Evolutionary conservation across 1,140 invertebrate genomes (phyloP).

Genomic region (Apocrypta bakeri): DNA sequence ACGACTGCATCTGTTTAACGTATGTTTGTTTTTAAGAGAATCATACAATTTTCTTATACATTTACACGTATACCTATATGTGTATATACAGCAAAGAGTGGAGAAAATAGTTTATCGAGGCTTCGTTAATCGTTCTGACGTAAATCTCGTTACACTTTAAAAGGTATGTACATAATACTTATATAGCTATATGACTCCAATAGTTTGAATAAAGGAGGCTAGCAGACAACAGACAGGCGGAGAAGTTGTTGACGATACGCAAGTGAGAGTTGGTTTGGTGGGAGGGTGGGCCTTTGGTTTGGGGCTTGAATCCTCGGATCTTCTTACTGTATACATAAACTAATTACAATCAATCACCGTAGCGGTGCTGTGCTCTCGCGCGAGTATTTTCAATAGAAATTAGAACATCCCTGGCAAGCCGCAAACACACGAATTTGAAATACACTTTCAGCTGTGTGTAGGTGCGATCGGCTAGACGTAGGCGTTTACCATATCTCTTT

Average conservation of each 20-base stretch:
- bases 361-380: conserved; percentile 9
- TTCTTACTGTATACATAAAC: conserved; percentile 55
- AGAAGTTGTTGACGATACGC: conserved; percentile 37
- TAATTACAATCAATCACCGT: conserved; percentile 62
- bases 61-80: too few relatives aligned
- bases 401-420: conserved; percentile 6
- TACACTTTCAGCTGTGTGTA: conserved; percentile 15
- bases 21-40: too few relatives aligned
- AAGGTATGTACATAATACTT: too few relatives aligned
- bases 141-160: neutral
- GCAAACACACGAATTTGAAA: conserved; percentile 34
- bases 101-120: neutral
- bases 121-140: neutral
- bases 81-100: too few relatives aligned
- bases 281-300: neutral
- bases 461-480: conserved; percentile 39
- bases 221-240: conserved; percentile 17
- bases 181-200: too few relatives aligned
- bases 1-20: neutral
- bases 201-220: neutral
- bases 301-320: conserved; percentile 32
- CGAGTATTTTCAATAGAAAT: conserved; percentile 52
- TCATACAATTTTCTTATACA: too few relatives aligned
- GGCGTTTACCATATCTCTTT: conserved; percentile 46
- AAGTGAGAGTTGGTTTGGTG: neutral